Evolutionary conservation across 2,797 vertebrate species (phyloP), one percentile per base, ranked within the genome.

Genomic region (Anguilla anguilla): DNA sequence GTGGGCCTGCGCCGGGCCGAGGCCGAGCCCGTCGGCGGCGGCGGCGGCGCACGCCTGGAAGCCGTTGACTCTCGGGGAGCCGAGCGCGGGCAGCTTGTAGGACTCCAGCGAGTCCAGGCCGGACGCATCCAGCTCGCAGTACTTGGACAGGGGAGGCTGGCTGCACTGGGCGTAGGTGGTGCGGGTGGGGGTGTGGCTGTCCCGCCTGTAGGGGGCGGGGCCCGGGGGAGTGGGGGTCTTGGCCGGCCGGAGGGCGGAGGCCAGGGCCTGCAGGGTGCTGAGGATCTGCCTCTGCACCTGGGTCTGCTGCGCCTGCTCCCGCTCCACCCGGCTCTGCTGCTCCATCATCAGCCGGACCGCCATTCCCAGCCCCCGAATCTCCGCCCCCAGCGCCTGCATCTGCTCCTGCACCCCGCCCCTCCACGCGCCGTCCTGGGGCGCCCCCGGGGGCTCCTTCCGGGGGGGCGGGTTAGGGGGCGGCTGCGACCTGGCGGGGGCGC

Each of bases 271-370:
- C 31, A 98, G 94, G 0, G 94, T 96, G 92, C 93, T 91, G 85
- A 98, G 95, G 90, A 98, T 96, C 93, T 98, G 97, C 88, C 95
- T 97, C 93, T 97, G 97, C 89, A 97, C 93, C 64, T 94, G 94
- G 0, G 97, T 97, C 93, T 97, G 97, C 88, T 97, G 96, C 1
- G 91, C 92, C 91, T 97, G 97, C 91, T 97, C 97, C 19, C 94
- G 94, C 49, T 97, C 97, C 91, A 97, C 91, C 9, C 88, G 92
- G 86, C 94, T 93, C 87, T 97, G 97, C 87, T 96, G 95, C 92
- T 98, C 96, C 82, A 96, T 95, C 85, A 98, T 93, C 43, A 92
- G 72, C 0, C 97, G 96, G 89, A 98, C 92, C 0, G 95, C 96
- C 89, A 96, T 93, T 25, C 95, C 95, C 89, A 98, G 93, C 88